Conservation (phyloP, 2,888 invertebrate genomes). For the Caenorhabditis auriculariae region DNA sequence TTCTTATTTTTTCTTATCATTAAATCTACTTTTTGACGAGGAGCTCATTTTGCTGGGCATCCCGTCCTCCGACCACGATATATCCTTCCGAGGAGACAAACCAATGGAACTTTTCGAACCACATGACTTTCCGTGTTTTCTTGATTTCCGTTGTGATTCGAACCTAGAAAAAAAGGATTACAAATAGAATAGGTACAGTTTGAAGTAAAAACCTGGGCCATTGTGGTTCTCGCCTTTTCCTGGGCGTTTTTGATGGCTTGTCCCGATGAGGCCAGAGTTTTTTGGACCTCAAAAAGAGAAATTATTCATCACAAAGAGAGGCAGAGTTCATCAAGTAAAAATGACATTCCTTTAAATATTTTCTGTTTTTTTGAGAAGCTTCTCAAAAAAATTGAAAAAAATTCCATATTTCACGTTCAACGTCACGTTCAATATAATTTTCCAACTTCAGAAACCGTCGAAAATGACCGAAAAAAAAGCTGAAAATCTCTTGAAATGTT, state of each 20-base stretch:
- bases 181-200: background rate
- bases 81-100: constrained; percentile 92
- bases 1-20: constrained; percentile 63
- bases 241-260: constrained; percentile 86
- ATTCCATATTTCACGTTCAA: too few species aligned
- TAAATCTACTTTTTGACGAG: constrained; percentile 78
- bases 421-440: too few species aligned
- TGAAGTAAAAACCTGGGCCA: constrained; percentile 29
- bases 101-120: constrained; percentile 99
- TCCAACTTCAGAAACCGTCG: too few species aligned
- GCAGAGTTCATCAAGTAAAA: too few species aligned
- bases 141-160: constrained; percentile 80
- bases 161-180: constrained; percentile 15
- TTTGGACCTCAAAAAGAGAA: constrained; percentile 9
- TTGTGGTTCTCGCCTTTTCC: constrained; percentile 40
- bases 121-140: constrained; percentile 88
- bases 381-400: too few species aligned
- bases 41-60: constrained; percentile 96
- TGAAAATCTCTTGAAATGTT: too few species aligned
- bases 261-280: constrained; percentile 73
- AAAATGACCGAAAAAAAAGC: too few species aligned
- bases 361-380: too few species aligned
- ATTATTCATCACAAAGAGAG: background rate
- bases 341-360: too few species aligned
- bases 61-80: constrained; percentile 81